These are phyloP conservation scores for Hepsetus odoe DNA, from an alignment of 2,113 vertebrate species.

Conservation along the genomic window DNA sequence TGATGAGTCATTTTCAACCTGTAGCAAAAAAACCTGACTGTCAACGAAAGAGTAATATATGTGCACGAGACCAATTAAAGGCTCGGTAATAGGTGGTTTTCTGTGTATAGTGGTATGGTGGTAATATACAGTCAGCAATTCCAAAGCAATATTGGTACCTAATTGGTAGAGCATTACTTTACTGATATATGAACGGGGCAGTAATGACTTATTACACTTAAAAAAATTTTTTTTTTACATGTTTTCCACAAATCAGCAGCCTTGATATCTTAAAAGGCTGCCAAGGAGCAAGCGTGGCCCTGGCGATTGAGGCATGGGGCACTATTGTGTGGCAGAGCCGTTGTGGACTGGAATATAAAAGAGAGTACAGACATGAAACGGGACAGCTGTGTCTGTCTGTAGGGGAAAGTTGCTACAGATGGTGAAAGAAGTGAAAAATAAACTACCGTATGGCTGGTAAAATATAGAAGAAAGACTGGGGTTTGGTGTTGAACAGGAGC, in stretches of 20 bases:
- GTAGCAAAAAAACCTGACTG: background rate
- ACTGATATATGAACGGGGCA: background rate
- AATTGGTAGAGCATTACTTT: background rate
- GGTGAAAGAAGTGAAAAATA: constrained; percentile 69
- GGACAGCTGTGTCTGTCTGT: constrained; percentile 82
- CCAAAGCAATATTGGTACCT: background rate
- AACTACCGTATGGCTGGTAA: constrained; percentile 65
- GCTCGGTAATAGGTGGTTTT: background rate
- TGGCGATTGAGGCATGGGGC: constrained; percentile 47
- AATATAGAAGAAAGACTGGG: constrained; percentile 60
- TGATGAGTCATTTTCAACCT: background rate
- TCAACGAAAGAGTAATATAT: background rate
- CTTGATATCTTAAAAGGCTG: constrained; percentile 42
- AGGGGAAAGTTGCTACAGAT: constrained; percentile 81
- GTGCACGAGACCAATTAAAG: background rate
- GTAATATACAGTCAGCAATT: background rate
- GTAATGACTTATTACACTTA: background rate
- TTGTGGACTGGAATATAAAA: constrained; percentile 60
- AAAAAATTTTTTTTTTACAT: background rate
- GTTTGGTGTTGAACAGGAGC: constrained; percentile 45
- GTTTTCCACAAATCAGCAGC: constrained; percentile 22
- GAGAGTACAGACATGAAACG: constrained; percentile 74
- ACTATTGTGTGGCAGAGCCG: constrained; percentile 52
- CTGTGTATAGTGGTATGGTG: background rate
- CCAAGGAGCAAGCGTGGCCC: constrained; percentile 33